Conservation (phyloP, 2,113 vertebrate genomes). For the Rhagologus leucostigma region DNA sequence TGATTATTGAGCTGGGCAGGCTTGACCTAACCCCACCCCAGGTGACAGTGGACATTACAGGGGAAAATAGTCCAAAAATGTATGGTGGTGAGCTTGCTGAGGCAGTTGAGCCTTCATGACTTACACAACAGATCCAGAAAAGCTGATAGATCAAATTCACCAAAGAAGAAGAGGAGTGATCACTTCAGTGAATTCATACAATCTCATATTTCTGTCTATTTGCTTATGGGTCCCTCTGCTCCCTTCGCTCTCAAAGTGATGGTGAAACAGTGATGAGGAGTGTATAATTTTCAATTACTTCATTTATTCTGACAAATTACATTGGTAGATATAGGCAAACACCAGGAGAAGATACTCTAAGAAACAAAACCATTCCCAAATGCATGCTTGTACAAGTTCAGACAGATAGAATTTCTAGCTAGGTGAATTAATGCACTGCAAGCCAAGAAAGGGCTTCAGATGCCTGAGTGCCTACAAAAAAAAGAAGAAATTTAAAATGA, state of each 20-base stretch:
- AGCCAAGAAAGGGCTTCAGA: neutral
- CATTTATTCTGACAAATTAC: conserved; percentile 18
- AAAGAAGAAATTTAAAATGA: neutral
- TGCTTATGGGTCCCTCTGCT: neutral
- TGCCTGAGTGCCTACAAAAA: neutral
- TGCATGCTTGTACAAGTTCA: neutral
- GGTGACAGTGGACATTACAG: neutral
- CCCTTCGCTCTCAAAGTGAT: neutral
- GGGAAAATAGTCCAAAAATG: neutral
- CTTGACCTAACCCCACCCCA: neutral
- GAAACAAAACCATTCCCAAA: conserved; percentile 13
- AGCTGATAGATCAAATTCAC: neutral
- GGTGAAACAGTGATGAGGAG: neutral
- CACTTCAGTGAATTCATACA: neutral
- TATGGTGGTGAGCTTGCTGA: neutral
- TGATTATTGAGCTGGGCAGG: neutral
- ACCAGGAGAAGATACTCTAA: neutral
- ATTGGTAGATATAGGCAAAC: neutral
- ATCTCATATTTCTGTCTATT: neutral
- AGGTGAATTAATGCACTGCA: neutral
- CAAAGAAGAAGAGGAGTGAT: neutral
- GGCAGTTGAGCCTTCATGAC: neutral
- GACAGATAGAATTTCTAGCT: neutral
- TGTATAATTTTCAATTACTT: neutral
- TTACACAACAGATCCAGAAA: neutral